These are phyloP conservation scores for Labeo catla DNA, from an alignment of 2,113 vertebrate genomes.

Conservation along the genomic window DNA sequence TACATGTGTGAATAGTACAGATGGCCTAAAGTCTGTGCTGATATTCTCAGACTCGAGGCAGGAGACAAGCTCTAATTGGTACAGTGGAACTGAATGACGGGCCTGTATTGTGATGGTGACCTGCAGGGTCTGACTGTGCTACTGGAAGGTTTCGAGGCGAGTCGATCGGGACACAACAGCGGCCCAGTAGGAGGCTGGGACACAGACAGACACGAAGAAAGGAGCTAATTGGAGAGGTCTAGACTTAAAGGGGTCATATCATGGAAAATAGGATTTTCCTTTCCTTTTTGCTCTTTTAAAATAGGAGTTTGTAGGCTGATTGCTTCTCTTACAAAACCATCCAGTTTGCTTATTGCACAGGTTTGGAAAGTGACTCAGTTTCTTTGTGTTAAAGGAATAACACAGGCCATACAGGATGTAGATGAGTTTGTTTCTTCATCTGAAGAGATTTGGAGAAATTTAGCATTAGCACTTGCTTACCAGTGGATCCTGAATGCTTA, in stretches of 20 bases:
- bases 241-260: constrained; percentile 1
- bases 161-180: constrained; percentile 11
- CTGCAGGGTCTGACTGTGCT: not conserved
- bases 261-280: not conserved
- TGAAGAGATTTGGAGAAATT: not conserved
- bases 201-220: constrained; percentile 15
- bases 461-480: not conserved
- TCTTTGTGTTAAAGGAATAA: not conserved
- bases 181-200: not conserved
- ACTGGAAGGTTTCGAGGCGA: constrained; percentile 11
- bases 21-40: not conserved
- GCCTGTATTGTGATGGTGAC: not conserved
- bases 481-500: too few species aligned
- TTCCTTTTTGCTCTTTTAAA: not conserved
- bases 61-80: constrained; percentile 25
- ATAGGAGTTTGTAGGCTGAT: not conserved
- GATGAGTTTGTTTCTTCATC: not conserved
- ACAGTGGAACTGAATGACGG: not conserved
- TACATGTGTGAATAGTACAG: not conserved
- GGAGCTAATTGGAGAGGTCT: constrained; percentile 2
- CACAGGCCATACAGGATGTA: not conserved
- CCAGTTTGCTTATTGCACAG: not conserved
- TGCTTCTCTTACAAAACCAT: not conserved
- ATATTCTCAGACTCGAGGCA: constrained; percentile 3
- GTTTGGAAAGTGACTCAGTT: not conserved